Evolutionary conservation across 2,113 vertebrate genomes (phyloP), one percentile per base, ranked within the genome.

Genomic region (Rallus limicola): DNA sequence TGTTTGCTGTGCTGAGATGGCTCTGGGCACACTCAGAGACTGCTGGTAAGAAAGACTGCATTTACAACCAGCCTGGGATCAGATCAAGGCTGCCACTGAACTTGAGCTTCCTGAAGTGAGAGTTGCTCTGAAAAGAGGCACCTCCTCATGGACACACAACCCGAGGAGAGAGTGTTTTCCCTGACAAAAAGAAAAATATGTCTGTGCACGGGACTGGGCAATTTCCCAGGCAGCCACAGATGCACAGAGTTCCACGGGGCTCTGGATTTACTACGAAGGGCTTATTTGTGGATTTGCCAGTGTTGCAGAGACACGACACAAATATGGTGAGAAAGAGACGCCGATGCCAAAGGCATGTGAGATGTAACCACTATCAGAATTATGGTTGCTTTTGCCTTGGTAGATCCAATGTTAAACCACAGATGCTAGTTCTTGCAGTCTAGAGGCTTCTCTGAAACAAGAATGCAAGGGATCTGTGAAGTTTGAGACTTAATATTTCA

Each of bases 11-110:
- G 87, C 81, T 0, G 84, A 95, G 95, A 95, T 89, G 84, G 95
- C 89, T 96, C 90, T 93, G 91, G 91, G 93, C 95, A 91, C 71
- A 12, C 84, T 95, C 10, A 1, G 92, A 79, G 82, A 9, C 75
- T 82, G 87, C 67, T 69, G 78, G 70, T 96, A 91, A 96, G 94
- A 97, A 97, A 96, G 93, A 60, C 91, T 48, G 93, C 95, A 95
- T 97, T 97, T 97, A 96, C 90, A 95, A 85, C 63, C 23, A 67
- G 93, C 84, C 92, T 96, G 94, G 95, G 96, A 96, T 85, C 87
- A 92, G 91, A 94, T 91, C 90, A 96, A 95, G 95, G 93, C 96
- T 94, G 71, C 67, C 92, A 96, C 87, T 74, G 95, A 94, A 82
- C 75, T 94, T 80, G 26, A 82, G 95, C 93, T 95, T 94, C 91